phyloP scores from a whole-genome alignment of 1,140 invertebrate genomes.

The Phymastichus coffea region DNA sequence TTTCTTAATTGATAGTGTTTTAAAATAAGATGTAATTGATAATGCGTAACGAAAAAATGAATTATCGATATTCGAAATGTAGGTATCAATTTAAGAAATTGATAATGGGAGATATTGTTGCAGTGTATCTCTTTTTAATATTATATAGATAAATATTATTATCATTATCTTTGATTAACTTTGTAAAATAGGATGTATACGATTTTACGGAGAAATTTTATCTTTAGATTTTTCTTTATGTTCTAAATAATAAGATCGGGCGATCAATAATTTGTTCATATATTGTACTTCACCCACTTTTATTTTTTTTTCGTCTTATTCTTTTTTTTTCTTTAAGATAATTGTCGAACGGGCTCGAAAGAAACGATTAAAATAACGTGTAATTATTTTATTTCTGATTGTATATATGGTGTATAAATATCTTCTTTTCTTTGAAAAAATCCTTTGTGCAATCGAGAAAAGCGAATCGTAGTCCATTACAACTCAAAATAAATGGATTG shows the following conservation, averaged over 20 bases:
- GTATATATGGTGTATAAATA: constrained; percentile 33
- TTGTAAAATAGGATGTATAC: constrained; percentile 50
- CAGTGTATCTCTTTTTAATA: too few species aligned
- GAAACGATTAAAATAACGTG: constrained; percentile 6
- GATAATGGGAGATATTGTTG: too few species aligned
- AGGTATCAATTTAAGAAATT: too few species aligned
- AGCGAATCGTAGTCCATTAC: constrained; percentile 30
- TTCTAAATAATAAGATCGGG: constrained; percentile 27
- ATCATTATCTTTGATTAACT: constrained; percentile 30
- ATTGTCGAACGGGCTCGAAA: constrained; percentile 19
- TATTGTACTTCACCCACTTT: constrained; percentile 32
- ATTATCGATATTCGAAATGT: constrained; percentile 28
- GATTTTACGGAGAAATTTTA: constrained; percentile 33
- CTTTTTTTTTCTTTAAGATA: constrained; percentile 25
- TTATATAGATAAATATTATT: too few species aligned
- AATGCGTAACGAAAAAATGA: constrained; percentile 18
- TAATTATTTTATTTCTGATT: constrained; percentile 42
- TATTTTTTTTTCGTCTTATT: constrained; percentile 31
- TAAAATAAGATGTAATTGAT: constrained; percentile 38
- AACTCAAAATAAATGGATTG: constrained; percentile 36
- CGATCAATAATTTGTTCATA: constrained; percentile 33
- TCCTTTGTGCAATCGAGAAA: constrained; percentile 39
- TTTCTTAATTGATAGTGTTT: constrained; percentile 53
- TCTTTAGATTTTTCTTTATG: constrained; percentile 17
- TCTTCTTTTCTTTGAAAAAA: constrained; percentile 33